Conservation (phyloP, 2,113 vertebrate species). For the Grus americana region DNA sequence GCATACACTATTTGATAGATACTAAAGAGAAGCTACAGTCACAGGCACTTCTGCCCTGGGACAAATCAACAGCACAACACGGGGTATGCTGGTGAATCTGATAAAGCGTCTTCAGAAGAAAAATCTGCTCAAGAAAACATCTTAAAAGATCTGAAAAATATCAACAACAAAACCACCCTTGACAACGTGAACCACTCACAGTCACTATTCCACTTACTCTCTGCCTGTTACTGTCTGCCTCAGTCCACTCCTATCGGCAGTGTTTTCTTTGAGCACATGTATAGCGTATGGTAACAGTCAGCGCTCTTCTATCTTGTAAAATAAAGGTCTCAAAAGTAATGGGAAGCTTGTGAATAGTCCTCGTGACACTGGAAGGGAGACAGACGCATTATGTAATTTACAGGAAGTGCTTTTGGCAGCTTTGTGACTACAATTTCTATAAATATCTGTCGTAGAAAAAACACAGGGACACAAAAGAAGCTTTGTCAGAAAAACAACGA, state of each 20-base stretch:
- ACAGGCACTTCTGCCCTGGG: neutral
- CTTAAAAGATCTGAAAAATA: neutral
- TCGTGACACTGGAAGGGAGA: neutral
- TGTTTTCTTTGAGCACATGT: neutral
- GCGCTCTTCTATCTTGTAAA: neutral
- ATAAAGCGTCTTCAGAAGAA: neutral
- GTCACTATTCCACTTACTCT: neutral
- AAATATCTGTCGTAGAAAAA: slow-evolving; percentile 20
- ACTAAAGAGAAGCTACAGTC: neutral
- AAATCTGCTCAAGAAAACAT: neutral
- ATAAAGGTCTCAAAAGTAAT: neutral
- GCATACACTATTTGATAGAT: neutral
- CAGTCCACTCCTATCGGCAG: neutral
- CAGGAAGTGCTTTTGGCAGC: slow-evolving; percentile 24
- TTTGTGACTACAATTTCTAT: neutral
- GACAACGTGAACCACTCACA: neutral
- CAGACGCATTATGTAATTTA: slow-evolving; percentile 19
- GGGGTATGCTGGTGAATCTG: neutral
- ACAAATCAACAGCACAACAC: neutral
- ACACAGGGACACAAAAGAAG: slow-evolving; percentile 5
- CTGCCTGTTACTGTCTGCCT: neutral
- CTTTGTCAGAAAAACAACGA: neutral
- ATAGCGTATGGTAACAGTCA: neutral
- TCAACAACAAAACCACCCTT: neutral
- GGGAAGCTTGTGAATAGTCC: neutral